phyloP scores from a whole-genome alignment of 92 coral and sea anemone genomes.

The Metridium senile region DNA sequence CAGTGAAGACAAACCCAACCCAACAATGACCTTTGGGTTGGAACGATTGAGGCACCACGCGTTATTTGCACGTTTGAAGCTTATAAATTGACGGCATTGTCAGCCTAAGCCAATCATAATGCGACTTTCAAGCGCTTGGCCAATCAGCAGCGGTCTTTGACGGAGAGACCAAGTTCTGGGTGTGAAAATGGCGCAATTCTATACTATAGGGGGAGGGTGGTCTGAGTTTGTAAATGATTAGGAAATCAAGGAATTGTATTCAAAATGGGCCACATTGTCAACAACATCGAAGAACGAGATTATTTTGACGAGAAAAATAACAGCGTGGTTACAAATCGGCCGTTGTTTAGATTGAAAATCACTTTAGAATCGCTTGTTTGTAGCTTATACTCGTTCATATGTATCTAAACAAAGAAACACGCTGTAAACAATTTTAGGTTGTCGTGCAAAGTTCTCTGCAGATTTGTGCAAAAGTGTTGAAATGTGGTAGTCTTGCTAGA shows the following conservation, averaged over 20 bases:
- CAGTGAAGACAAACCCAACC: constrained; percentile 85
- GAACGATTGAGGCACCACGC: constrained; percentile 88
- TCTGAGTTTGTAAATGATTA: constrained; percentile 10
- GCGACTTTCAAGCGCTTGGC: constrained; percentile 50
- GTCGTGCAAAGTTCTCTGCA: constrained; percentile 1
- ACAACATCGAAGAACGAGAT: constrained; percentile 22
- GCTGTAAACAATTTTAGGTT: constrained; percentile 11
- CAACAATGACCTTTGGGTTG: constrained; percentile 94
- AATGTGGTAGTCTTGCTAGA: neutral
- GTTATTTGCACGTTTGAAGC: constrained; percentile 98
- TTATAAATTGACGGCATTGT: constrained; percentile 99
- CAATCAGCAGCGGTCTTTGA: constrained; percentile 72
- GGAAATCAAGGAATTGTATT: constrained; percentile 24
- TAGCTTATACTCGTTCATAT: constrained; percentile 22
- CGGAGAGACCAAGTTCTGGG: constrained; percentile 72
- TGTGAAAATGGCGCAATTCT: constrained; percentile 69
- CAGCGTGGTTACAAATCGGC: constrained; percentile 13
- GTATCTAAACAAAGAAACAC: constrained; percentile 13
- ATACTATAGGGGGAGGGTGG: constrained; percentile 60
- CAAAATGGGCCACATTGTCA: constrained; percentile 36
- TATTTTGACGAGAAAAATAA: constrained; percentile 31
- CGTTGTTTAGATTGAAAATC: constrained; percentile 16
- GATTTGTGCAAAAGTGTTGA: constrained; percentile 12
- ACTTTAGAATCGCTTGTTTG: constrained; percentile 13
- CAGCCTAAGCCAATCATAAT: constrained; percentile 81